Base-by-base conservation (phyloP, 2,888 invertebrate species). In the Sinhomidia bicolor region DNA sequence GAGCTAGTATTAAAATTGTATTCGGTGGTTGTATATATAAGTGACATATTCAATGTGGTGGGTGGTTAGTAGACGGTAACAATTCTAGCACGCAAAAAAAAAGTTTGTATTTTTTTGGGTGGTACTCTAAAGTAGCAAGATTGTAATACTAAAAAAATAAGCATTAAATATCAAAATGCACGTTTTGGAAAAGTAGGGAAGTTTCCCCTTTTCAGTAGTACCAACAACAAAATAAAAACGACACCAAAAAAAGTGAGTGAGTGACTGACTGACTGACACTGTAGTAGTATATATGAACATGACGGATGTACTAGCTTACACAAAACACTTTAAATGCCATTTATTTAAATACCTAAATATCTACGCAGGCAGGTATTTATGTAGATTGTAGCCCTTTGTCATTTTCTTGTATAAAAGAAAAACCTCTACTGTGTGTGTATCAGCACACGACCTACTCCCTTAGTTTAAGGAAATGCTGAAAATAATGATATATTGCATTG, bases 371-470 rank as follows among this genome's bases (percentile, higher is more conserved):
- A n/a, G n/a, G n/a, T n/a, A n/a, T n/a, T n/a, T n/a, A n/a, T n/a
- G n/a, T n/a, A n/a, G n/a, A n/a, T n/a, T n/a, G n/a, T n/a, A n/a
- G n/a, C n/a, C n/a, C n/a, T n/a, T n/a, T 44, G 57, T 60, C 62
- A 23, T 78, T 85, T 85, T 78, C 85, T 85, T 85, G 85, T 54
- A 36, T 79, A 79, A 79, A 78, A 54, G 32, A 65, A 26, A 41
- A 74, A 51, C 78, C 74, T 62, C 62, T 60, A 78, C 23, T 7
- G 32, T 23, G 23, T 44, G 7, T n/a, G n/a, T n/a, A n/a, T n/a
- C n/a, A 44, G 12, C 26, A 41, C 54, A 41, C 85, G 78, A 85
- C 85, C 85, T 78, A 85, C 68, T 85, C 85, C 85, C 79, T 14
- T 17, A 84, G 36, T 47, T 12, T 29, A 41, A 41, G 71, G 71